phyloP scores from a whole-genome alignment of 2,797 vertebrate genomes.

The Enteromius argenteus region DNA sequence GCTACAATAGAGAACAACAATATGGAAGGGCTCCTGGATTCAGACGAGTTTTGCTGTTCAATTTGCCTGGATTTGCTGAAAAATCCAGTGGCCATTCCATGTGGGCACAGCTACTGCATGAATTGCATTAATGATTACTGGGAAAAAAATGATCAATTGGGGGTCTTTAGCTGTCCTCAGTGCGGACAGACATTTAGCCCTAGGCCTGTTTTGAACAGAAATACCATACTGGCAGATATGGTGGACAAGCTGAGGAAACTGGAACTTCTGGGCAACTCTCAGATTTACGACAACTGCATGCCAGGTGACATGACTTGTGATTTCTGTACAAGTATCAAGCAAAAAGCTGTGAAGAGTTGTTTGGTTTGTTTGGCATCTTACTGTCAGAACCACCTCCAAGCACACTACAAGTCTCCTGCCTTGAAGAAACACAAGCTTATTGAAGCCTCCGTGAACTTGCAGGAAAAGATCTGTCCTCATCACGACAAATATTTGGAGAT shows the following conservation, averaged over 20 bases:
- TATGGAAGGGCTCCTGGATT: slow-evolving; percentile 13
- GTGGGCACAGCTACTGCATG: slow-evolving; percentile 47
- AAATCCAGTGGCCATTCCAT: slow-evolving; percentile 48
- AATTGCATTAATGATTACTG: slow-evolving; percentile 30
- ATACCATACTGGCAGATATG: slow-evolving; percentile 39
- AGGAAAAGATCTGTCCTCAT: slow-evolving; percentile 81
- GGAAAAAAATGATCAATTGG: neutral
- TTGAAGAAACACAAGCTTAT: slow-evolving; percentile 84
- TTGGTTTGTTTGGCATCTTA: slow-evolving; percentile 85
- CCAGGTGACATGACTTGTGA: slow-evolving; percentile 81
- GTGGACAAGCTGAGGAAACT: slow-evolving; percentile 43
- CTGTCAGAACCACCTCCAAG: slow-evolving; percentile 72
- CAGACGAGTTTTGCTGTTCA: slow-evolving; percentile 42
- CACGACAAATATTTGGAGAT: slow-evolving; percentile 85
- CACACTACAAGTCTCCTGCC: slow-evolving; percentile 66
- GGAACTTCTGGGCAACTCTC: neutral
- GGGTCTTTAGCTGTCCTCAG: slow-evolving; percentile 44
- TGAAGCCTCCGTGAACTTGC: slow-evolving; percentile 82
- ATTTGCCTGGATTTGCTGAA: slow-evolving; percentile 50
- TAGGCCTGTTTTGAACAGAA: slow-evolving; percentile 45
- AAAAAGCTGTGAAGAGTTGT: slow-evolving; percentile 83
- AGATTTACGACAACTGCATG: neutral
- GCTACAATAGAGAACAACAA: slow-evolving; percentile 5
- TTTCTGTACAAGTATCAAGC: slow-evolving; percentile 83
- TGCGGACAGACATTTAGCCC: slow-evolving; percentile 28